Percentiles rank a stretch among this genome's conserved stretches.
phyloP scores from a whole-genome alignment of 2,797 vertebrate genomes.

The Ara ararauna region DNA sequence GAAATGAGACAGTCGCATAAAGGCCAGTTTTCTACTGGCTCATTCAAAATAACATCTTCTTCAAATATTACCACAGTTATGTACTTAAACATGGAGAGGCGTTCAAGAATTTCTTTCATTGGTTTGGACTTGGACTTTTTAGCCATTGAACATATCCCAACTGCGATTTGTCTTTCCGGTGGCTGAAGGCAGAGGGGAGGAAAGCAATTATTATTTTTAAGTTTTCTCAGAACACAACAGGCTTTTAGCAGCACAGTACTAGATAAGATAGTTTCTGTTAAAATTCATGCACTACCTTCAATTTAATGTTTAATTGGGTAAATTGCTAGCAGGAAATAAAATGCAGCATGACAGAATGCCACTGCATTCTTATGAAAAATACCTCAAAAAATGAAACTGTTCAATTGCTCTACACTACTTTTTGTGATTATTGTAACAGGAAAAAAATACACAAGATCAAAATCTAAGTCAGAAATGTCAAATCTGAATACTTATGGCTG shows the following conservation, averaged over 20 bases:
- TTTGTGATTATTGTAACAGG: not conserved
- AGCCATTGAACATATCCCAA: conserved; percentile 92
- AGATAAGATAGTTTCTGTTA: not conserved
- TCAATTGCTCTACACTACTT: not conserved
- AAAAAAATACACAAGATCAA: not conserved
- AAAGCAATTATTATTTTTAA: not conserved
- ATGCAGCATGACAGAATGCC: not conserved
- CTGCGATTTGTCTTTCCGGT: conserved; percentile 89
- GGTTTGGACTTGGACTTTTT: conserved; percentile 93
- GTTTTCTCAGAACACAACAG: not conserved
- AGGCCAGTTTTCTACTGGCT: conserved; percentile 89
- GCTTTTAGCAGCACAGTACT: not conserved
- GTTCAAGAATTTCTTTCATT: conserved; percentile 91
- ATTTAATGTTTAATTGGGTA: not conserved
- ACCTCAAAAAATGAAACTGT: not conserved
- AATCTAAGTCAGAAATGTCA: not conserved
- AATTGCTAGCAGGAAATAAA: not conserved
- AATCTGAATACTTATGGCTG: not conserved
- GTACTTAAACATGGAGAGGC: conserved; percentile 90
- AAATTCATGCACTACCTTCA: not conserved
- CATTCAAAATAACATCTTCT: conserved; percentile 88
- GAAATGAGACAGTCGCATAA: conserved; percentile 91
- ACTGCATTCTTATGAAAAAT: not conserved
- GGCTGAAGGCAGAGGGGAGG: conserved; percentile 68
- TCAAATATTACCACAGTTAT: conserved; percentile 90